Evolutionary conservation across 1,140 invertebrate species (phyloP).

Genomic region (Halesus radiatus): DNA sequence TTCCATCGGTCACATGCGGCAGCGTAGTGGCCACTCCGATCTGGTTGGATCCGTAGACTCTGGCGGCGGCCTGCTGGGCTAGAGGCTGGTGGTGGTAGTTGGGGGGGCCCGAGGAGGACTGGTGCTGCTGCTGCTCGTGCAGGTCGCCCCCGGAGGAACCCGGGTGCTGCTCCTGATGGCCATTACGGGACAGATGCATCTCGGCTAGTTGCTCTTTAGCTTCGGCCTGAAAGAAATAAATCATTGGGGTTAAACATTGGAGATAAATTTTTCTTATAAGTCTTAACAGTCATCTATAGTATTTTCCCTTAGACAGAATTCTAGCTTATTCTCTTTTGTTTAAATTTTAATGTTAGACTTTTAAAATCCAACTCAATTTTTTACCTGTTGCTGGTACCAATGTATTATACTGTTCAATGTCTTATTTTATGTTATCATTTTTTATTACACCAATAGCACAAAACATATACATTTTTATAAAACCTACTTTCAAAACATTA

Average conservation of each 20-base stretch:
- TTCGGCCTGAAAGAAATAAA: conserved; percentile 56
- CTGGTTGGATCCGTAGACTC: conserved; percentile 66
- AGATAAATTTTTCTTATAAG: too few relatives aligned
- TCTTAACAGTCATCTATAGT: too few relatives aligned
- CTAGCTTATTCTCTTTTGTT: too few relatives aligned
- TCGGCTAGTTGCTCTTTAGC: conserved; percentile 67
- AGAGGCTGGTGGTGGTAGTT: not conserved
- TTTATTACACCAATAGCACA: too few relatives aligned
- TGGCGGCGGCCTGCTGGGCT: conserved; percentile 25
- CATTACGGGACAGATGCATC: conserved; percentile 63
- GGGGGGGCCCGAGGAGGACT: not conserved
- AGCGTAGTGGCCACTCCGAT: conserved; percentile 68
- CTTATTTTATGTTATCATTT: too few relatives aligned
- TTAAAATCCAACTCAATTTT: too few relatives aligned
- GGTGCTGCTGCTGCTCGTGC: not conserved
- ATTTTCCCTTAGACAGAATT: too few relatives aligned
- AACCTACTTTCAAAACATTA: too few relatives aligned
- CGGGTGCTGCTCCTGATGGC: conserved; percentile 60
- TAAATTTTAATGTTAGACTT: too few relatives aligned
- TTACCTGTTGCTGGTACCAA: too few relatives aligned
- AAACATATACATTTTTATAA: too few relatives aligned
- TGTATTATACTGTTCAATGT: too few relatives aligned
- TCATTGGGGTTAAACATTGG: not conserved
- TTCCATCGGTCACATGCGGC: conserved; percentile 61
- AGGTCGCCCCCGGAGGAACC: not conserved